Percentiles rank a stretch among this genome's conserved stretches.
phyloP scores from a whole-genome alignment of 2,113 vertebrate genomes.

The Chinchilla lanigera region DNA sequence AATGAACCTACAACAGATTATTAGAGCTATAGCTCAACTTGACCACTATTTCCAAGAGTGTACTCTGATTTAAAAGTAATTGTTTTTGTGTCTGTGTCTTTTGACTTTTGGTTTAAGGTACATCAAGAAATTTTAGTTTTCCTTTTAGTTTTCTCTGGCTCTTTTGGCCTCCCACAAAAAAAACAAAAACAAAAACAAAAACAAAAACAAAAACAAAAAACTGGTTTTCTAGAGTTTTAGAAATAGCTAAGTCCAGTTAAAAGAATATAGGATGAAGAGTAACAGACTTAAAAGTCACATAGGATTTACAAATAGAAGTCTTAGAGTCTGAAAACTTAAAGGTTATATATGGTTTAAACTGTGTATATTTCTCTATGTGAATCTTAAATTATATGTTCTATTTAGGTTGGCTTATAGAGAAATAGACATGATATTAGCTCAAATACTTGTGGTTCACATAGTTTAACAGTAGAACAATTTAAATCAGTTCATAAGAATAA shows the following conservation, averaged over 20 bases:
- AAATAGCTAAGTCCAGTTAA: neutral
- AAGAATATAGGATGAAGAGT: neutral
- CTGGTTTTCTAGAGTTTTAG: neutral
- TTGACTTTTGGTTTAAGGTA: neutral
- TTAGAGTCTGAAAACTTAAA: neutral
- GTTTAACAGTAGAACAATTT: neutral
- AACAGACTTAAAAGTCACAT: neutral
- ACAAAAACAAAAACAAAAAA: too few species aligned
- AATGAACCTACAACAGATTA: neutral
- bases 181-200: too few species aligned
- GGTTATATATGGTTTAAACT: neutral
- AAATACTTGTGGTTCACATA: neutral
- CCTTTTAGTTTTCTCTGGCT: neutral
- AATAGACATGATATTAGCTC: neutral
- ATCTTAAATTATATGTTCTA: neutral
- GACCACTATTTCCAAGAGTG: neutral
- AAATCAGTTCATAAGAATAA: neutral
- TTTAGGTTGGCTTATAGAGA: neutral
- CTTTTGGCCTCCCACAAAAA: neutral
- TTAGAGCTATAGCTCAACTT: neutral
- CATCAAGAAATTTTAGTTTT: neutral
- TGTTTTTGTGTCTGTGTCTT: neutral
- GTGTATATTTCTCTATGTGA: neutral
- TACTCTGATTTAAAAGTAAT: neutral
- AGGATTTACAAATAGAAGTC: neutral